Percentiles rank a stretch among this genome's conserved stretches.
phyloP scores from a whole-genome alignment of 2,113 vertebrate genomes.

The Chrysochloris asiatica region DNA sequence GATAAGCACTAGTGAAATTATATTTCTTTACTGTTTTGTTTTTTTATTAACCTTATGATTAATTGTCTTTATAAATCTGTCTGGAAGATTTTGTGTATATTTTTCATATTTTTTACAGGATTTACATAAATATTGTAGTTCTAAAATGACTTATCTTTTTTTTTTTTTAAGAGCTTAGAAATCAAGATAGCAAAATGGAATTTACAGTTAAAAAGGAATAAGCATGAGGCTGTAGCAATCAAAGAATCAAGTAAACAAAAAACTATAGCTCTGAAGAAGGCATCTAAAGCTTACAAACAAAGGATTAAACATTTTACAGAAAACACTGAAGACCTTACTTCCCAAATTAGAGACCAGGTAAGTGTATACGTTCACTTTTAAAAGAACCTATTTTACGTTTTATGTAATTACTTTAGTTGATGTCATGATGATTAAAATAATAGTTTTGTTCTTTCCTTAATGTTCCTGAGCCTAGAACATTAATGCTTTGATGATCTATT shows the following conservation, averaged over 20 bases:
- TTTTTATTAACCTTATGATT: constrained; percentile 15
- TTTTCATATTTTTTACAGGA: constrained; percentile 25
- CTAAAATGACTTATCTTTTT: constrained; percentile 48
- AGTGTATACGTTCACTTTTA: constrained; percentile 39
- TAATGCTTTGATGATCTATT: constrained; percentile 51
- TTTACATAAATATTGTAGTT: constrained; percentile 28
- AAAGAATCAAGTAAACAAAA: constrained; percentile 84
- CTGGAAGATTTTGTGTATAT: not conserved
- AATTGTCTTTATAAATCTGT: constrained; percentile 41
- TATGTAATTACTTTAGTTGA: not conserved
- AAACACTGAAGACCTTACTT: constrained; percentile 84
- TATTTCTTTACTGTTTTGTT: not conserved
- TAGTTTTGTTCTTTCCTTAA: not conserved
- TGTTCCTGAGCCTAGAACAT: not conserved
- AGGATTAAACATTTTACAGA: constrained; percentile 86
- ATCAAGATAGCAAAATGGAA: constrained; percentile 86
- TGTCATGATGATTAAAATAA: not conserved
- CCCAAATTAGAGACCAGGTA: constrained; percentile 88
- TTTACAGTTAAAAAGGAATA: constrained; percentile 82
- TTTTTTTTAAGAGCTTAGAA: constrained; percentile 86
- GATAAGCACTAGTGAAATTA: constrained; percentile 34
- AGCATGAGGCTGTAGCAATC: constrained; percentile 77
- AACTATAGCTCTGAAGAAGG: constrained; percentile 87
- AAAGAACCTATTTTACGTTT: not conserved
- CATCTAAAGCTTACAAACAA: constrained; percentile 86